These are phyloP conservation scores for Solea senegalensis DNA, from an alignment of 2,113 vertebrate genomes.

Conservation along the genomic window DNA sequence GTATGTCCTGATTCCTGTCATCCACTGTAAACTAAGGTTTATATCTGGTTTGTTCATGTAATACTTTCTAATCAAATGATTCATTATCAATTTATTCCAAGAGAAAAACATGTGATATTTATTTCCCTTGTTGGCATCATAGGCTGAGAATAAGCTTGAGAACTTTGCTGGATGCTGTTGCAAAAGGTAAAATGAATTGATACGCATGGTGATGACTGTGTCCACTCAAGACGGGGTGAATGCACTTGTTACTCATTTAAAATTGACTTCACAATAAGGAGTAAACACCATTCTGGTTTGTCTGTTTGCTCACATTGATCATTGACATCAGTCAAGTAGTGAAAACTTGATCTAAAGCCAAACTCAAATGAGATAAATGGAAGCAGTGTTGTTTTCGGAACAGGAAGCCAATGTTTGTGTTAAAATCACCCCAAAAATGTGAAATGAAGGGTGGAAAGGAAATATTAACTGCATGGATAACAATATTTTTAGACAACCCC, in stretches of 20 bases:
- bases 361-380: constrained; percentile 9
- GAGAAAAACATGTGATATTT: too few relatives aligned
- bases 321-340: background rate
- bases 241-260: constrained; percentile 15
- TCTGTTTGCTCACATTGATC: constrained; percentile 3
- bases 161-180: constrained; percentile 18
- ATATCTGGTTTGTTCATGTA: too few relatives aligned
- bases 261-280: constrained; percentile 28
- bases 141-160: too few relatives aligned
- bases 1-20: too few relatives aligned
- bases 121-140: too few relatives aligned
- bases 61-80: too few relatives aligned
- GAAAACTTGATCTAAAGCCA: constrained; percentile 11
- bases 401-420: constrained; percentile 11
- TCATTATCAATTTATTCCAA: too few relatives aligned
- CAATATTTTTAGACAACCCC: constrained; percentile 11
- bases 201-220: constrained; percentile 4
- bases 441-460: constrained; percentile 54
- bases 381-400: constrained; percentile 19
- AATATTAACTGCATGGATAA: constrained; percentile 21
- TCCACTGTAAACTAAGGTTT: too few relatives aligned
- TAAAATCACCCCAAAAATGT: constrained; percentile 17
- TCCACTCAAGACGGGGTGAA: constrained; percentile 10
- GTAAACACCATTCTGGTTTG: constrained; percentile 5
- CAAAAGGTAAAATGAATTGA: constrained; percentile 6